Base-by-base conservation (phyloP, 2,888 invertebrate species). In the Scaptomyza tumidula region DNA sequence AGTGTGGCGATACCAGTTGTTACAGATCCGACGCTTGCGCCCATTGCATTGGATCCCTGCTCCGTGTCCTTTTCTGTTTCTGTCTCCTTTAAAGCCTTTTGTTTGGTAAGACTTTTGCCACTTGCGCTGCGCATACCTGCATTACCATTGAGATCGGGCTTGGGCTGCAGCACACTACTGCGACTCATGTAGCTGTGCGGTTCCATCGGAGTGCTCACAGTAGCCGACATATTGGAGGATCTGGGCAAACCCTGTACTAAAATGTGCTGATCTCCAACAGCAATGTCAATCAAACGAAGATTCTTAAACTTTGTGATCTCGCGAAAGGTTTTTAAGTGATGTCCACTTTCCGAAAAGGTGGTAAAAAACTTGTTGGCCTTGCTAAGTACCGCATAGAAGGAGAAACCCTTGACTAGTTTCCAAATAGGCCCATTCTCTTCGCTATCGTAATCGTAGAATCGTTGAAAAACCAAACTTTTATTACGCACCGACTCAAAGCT, bases 291-390 rank as follows among this genome's bases (percentile, higher is more conserved):
- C 14, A 91, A 72, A 0, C 91, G 88, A 4, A 92, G 79, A 63
- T 91, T 91, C 71, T 90, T 92, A 44, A 92, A 92, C 71, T 92
- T 92, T n/a, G 91, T 91, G 49, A 92, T 92, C 75, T 92, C 92
- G 14, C 92, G 89, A 71, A 92, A 92, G 6, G 92, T 92, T 69
- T 91, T 92, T 69, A 91, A 71, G 64, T 92, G 92, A 71, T 92
- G 92, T 1, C 92, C 92, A 58, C 91, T 91, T 71, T 92, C 92
- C 44, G 92, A 92, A 64, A 92, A 92, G 9, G 92, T 92, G 3
- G 92, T 92, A 27, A 91, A 91, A 72, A 92, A 92, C 70, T 92
- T 92, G 71, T 91, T 89, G 0, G 91, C 90, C 75, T 90, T 91
- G 58, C 91, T 92, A 4, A 92, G 84, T 6, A 90, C 91, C 1